Percentiles rank a stretch among this genome's conserved stretches.
Conservation (phyloP, 2,113 vertebrate species). For the Nansenia antarctica region DNA sequence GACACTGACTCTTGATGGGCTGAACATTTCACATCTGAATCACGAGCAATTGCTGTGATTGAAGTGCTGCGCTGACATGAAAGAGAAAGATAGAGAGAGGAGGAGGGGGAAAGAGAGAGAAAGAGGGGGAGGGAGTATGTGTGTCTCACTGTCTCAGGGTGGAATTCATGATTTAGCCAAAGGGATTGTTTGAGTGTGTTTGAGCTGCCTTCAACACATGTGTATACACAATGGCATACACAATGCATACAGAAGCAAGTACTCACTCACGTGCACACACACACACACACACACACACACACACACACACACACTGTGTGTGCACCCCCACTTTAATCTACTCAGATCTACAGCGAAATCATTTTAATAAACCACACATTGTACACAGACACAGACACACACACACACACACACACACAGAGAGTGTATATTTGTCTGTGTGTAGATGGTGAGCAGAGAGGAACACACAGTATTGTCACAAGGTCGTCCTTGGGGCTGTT, state of each 20-base stretch:
- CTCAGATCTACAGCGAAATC: too few relatives aligned
- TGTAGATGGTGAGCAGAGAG: neutral
- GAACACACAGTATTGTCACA: neutral
- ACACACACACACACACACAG: too few relatives aligned
- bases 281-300: neutral
- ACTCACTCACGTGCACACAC: neutral
- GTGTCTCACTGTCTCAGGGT: too few relatives aligned
- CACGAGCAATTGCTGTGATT: neutral
- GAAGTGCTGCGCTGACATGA: neutral
- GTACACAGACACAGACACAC: too few relatives aligned
- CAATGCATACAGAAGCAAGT: neutral
- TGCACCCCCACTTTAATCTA: too few relatives aligned
- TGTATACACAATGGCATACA: neutral
- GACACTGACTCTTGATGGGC: constrained; percentile 21
- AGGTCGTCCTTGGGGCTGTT: constrained; percentile 11
- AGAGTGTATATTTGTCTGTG: neutral
- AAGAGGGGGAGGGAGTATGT: neutral
- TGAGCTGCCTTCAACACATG: too few relatives aligned
- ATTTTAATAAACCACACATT: neutral
- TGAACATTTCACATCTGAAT: constrained; percentile 17
- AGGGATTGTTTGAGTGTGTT: too few relatives aligned
- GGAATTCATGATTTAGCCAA: too few relatives aligned
- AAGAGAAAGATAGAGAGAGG: neutral
- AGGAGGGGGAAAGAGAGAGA: neutral
- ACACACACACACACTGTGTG: neutral